These are phyloP conservation scores for Wasmannia auropunctata DNA, from an alignment of 1,140 invertebrate species.

Conservation along the genomic window DNA sequence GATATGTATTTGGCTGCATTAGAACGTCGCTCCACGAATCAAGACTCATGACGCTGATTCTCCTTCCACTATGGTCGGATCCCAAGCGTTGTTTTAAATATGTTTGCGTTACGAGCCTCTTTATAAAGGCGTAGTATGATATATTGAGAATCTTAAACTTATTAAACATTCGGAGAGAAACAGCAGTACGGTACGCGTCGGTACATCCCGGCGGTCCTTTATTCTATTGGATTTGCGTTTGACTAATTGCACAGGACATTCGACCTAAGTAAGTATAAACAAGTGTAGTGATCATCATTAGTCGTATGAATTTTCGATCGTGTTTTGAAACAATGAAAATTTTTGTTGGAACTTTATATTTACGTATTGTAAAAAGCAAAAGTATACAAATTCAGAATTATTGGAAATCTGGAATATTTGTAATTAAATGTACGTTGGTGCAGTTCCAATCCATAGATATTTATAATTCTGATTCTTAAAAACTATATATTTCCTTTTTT, in stretches of 20 bases:
- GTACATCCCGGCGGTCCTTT: background rate
- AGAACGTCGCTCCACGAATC: background rate
- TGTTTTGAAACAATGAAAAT: background rate
- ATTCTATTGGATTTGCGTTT: background rate
- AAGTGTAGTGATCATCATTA: background rate
- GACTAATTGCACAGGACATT: background rate
- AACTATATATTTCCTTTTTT: too few species aligned
- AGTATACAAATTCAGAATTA: too few species aligned
- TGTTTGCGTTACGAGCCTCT: background rate
- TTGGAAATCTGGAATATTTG: too few species aligned
- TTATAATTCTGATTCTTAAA: too few species aligned
- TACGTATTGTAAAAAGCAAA: background rate
- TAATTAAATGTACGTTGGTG: too few species aligned
- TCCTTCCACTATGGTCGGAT: background rate
- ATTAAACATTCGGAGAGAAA: constrained; percentile 34
- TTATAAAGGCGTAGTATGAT: constrained; percentile 42
- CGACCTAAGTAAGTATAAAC: constrained; percentile 9
- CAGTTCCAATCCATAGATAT: too few species aligned
- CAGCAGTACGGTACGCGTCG: background rate
- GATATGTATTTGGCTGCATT: background rate
- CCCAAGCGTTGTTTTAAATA: background rate
- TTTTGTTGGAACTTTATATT: background rate
- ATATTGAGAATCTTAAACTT: constrained; percentile 1
- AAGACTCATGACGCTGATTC: background rate
- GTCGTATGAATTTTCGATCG: background rate